These are phyloP conservation scores for Pantherophis guttatus DNA, from an alignment of 2,113 vertebrate species.

Conservation along the genomic window DNA sequence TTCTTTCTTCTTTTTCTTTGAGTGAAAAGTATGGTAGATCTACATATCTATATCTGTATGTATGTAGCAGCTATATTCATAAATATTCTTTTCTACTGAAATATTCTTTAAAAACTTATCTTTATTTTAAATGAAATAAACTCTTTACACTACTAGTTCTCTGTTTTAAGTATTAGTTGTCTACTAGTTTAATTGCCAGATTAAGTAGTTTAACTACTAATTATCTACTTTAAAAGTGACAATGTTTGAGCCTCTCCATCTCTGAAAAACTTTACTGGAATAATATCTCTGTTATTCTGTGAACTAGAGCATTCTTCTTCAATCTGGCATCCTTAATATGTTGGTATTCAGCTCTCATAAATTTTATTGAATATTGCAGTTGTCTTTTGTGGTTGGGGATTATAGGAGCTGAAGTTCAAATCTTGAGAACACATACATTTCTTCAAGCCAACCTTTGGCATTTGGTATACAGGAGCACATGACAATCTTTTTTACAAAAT, in stretches of 20 bases:
- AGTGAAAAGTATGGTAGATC: background rate
- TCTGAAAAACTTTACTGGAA: background rate
- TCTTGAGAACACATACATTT: background rate
- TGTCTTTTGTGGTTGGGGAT: background rate
- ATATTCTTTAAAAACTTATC: background rate
- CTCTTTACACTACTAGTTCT: background rate
- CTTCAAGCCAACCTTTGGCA: background rate
- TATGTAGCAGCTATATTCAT: background rate
- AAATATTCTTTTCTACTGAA: background rate
- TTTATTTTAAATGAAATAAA: background rate
- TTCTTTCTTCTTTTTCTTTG: background rate
- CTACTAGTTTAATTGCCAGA: too few relatives aligned
- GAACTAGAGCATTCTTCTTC: background rate
- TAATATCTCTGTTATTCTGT: background rate
- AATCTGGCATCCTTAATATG: background rate
- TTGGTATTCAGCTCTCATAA: background rate
- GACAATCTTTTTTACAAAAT: background rate
- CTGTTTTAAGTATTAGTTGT: background rate
- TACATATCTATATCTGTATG: background rate
- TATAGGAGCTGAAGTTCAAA: background rate
- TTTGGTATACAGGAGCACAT: background rate
- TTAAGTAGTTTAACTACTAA: background rate
- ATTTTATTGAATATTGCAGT: background rate
- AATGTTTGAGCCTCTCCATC: background rate
- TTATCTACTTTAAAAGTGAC: background rate